Percentiles rank a stretch among this genome's conserved stretches.
These are phyloP conservation scores for Ophraella communa DNA, from an alignment of 2,888 invertebrate species.

Conservation along the genomic window DNA sequence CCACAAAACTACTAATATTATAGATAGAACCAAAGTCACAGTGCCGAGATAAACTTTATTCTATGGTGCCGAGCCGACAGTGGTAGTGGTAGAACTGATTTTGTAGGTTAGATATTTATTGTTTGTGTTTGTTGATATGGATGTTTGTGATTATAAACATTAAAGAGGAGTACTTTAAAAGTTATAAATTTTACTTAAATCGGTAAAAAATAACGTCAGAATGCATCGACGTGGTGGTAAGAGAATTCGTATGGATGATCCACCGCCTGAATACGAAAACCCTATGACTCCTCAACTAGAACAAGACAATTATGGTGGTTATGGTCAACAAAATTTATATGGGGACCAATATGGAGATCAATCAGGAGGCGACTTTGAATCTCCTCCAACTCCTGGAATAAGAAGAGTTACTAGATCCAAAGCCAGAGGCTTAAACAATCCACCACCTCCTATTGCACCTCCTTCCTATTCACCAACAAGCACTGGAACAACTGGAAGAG, in stretches of 20 bases:
- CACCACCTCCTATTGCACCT: constrained; percentile 48
- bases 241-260: constrained; percentile 91
- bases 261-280: constrained; percentile 86
- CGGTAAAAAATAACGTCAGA: constrained; percentile 43
- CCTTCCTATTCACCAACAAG: constrained; percentile 59
- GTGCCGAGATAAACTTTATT: no score
- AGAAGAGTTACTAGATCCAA: constrained; percentile 72
- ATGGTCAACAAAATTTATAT: constrained; percentile 53
- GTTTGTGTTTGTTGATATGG: background rate
- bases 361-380: constrained; percentile 59
- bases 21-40: no score
- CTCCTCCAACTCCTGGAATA: constrained; percentile 67
- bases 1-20: no score
- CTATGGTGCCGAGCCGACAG: background rate
- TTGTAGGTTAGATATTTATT: background rate
- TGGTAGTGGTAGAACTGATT: background rate
- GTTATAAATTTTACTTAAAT: background rate
- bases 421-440: constrained; percentile 41
- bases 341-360: constrained; percentile 53
- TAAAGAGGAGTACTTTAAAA: background rate
- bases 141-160: background rate
- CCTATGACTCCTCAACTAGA: constrained; percentile 66
- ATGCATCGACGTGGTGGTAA: constrained; percentile 89
- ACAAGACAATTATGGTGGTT: constrained; percentile 61
- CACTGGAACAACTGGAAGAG: constrained; percentile 52